Base-by-base conservation (phyloP, 2,888 invertebrate species). In the Ophonus ardosiacus region DNA sequence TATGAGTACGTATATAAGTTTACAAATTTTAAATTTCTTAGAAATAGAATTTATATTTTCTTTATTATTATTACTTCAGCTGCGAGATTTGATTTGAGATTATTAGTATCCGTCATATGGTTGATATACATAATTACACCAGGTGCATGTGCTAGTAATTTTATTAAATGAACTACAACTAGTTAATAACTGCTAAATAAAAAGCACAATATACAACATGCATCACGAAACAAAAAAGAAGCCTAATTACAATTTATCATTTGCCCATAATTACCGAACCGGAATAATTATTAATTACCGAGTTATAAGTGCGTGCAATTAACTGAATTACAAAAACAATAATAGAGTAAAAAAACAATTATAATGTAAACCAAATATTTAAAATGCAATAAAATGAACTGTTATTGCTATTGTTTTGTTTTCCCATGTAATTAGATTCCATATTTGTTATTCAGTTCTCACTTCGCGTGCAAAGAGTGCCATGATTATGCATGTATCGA, bases 401-500 rank as follows among this genome's bases (percentile, higher is more conserved):
- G 17, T 31, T 68, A 68, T 68, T 68, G 31, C 38, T 68, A 65
- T 78, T 57, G 24, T 78, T 56, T 74, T 76, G 74, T 43, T 63
- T 24, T 68, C 68, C n/a, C 78, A 78, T 13, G 17, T 59, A 43
- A 43, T 51, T 43, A 40, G 21, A 76, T 76, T 63, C 51, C 15
- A 43, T 15, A 5, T 31, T 31, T 31, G 31, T 31, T 31, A 31
- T 31, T 31, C 31, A 31, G 76, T 56, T 76, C 18, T 21, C 76
- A 43, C 51, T 76, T 51, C 57, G 78, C 78, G 78, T 78, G 78
- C 31, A n/a, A 59, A 56, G 31, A 51, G 24, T 57, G 57, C 24
- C 57, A 24, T 78, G 74, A 76, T 78, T 78, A 80, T 59, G 59
- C 61, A 80, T 80, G 61, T 24, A 78, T 80, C 31, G 57, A 61